Percentiles rank a stretch among this genome's conserved stretches.
Conservation (phyloP, 37 sponge, comb jelly and placozoan genomes). For the Lycopodina hypogea region DNA sequence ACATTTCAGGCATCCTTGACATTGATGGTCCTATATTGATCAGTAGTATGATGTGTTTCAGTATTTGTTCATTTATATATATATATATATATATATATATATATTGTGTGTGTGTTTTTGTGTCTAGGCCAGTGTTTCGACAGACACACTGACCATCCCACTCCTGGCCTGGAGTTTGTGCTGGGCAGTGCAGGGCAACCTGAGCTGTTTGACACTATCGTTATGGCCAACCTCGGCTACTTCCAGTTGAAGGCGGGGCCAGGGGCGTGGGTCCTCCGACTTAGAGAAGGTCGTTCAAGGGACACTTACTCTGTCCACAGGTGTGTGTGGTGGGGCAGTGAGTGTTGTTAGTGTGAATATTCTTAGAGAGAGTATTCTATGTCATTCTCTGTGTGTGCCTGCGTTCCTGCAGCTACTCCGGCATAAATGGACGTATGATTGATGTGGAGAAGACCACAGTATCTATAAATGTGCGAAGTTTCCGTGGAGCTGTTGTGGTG, state of each 20-base stretch:
- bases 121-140: constrained; percentile 78
- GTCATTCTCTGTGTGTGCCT: background rate
- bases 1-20: too few species aligned
- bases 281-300: constrained; percentile 78
- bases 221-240: constrained; percentile 98
- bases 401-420: constrained; percentile 15
- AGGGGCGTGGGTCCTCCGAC: constrained; percentile 79
- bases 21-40: too few species aligned
- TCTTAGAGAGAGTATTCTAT: background rate
- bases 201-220: constrained; percentile 83
- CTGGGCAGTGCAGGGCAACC: constrained; percentile 67
- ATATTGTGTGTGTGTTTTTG: background rate
- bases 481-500: constrained; percentile 51
- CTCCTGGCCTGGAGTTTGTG: constrained; percentile 84
- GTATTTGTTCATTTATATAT: background rate
- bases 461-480: constrained; percentile 36
- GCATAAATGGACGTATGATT: background rate
- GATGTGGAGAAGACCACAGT: constrained; percentile 10
- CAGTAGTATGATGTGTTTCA: too few species aligned
- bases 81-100: too few species aligned
- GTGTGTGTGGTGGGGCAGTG: too few species aligned
- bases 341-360: too few species aligned
- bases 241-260: constrained; percentile 92
- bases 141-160: constrained; percentile 52
- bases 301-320: constrained; percentile 78